Percentiles rank a stretch among this genome's conserved stretches.
These are phyloP conservation scores for Cheilosia vulpina DNA, from an alignment of 2,888 invertebrate species.

Conservation along the genomic window DNA sequence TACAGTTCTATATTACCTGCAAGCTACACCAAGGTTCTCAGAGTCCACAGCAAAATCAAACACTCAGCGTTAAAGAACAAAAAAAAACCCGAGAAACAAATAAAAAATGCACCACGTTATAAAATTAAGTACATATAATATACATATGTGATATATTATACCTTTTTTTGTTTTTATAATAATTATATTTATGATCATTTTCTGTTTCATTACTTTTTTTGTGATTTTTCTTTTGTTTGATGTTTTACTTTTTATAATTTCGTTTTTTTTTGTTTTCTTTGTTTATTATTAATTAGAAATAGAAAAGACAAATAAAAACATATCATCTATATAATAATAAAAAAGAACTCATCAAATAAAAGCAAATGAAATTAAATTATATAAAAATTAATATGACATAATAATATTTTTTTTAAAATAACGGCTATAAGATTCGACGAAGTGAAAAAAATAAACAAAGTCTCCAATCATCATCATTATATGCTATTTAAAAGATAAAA, in stretches of 20 bases:
- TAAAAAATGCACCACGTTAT: slow-evolving; percentile 75
- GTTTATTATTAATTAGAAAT: slow-evolving; percentile 55
- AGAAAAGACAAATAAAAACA: slow-evolving; percentile 61
- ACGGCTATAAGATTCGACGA: slow-evolving; percentile 62
- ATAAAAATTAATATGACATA: slow-evolving; percentile 62
- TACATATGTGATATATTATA: slow-evolving; percentile 75
- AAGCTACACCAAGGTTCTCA: neutral
- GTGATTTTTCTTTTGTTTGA: slow-evolving; percentile 55
- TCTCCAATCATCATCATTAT: slow-evolving; percentile 67
- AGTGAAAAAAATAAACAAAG: slow-evolving; percentile 57
- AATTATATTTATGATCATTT: slow-evolving; percentile 72
- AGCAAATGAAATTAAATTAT: slow-evolving; percentile 65
- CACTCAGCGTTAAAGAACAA: neutral
- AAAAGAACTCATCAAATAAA: slow-evolving; percentile 44
- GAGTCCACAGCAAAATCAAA: neutral
- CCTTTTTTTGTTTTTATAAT: slow-evolving; percentile 65
- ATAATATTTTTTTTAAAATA: slow-evolving; percentile 62
- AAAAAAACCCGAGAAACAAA: slow-evolving; percentile 30
- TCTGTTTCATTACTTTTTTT: slow-evolving; percentile 53
- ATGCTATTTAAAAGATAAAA: slow-evolving; percentile 44
- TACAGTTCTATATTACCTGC: too few relatives aligned
- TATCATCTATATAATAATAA: slow-evolving; percentile 56
- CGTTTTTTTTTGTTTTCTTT: slow-evolving; percentile 10
- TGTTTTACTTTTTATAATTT: slow-evolving; percentile 53
- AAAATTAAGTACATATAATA: slow-evolving; percentile 76